Conservation (phyloP, 2,113 vertebrate genomes). For the Cettia cetti region DNA sequence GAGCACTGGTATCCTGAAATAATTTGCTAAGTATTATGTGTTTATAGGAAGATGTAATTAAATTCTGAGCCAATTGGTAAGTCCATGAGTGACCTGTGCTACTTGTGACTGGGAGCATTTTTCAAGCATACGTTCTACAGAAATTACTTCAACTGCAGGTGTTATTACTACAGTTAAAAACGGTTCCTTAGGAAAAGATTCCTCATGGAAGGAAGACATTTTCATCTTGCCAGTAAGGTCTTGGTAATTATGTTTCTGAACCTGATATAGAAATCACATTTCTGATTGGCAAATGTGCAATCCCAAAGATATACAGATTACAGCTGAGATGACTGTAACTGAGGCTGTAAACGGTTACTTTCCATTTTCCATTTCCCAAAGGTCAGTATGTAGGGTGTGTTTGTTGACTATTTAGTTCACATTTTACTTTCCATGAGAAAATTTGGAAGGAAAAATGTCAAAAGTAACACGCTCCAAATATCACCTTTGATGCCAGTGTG, state of each 20-base stretch:
- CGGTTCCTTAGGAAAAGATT: background rate
- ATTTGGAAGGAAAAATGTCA: background rate
- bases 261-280: background rate
- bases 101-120: background rate
- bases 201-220: rapidly evolving
- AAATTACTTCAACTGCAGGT: background rate
- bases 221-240: background rate
- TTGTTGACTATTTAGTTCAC: background rate
- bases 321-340: background rate
- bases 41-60: background rate
- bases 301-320: background rate
- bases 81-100: background rate
- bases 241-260: background rate
- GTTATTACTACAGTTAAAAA: background rate
- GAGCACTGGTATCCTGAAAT: background rate
- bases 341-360: background rate
- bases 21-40: background rate
- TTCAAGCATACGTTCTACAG: background rate
- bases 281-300: background rate
- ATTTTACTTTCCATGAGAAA: background rate
- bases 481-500: background rate
- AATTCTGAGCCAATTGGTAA: background rate
- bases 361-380: background rate
- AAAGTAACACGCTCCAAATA: background rate
- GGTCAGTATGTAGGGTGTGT: background rate